A percentile compares a stretch with the other conserved stretches of the same genome.
Evolutionary conservation across 2,797 vertebrate genomes (phyloP).

Genomic region (Myiotriccus ornatus): DNA sequence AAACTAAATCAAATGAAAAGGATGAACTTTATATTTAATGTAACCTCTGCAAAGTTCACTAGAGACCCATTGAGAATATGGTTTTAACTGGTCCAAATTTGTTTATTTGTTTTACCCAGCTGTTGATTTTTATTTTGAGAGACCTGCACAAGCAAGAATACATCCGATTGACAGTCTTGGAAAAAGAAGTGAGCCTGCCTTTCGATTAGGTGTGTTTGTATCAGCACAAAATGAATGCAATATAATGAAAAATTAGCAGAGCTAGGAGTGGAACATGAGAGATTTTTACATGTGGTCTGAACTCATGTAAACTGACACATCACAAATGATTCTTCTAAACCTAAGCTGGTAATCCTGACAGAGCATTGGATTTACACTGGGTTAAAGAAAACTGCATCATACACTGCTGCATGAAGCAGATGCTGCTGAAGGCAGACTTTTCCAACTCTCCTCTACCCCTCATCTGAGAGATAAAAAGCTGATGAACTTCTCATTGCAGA

Average conservation of each 20-base stretch:
- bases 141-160: background rate
- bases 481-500: background rate
- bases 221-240: background rate
- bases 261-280: background rate
- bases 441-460: background rate
- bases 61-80: background rate
- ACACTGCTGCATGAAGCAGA: background rate
- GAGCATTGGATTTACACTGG: background rate
- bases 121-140: slow-evolving; percentile 2
- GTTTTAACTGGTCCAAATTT: background rate
- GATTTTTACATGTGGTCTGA: background rate
- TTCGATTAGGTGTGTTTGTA: background rate
- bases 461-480: background rate
- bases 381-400: background rate
- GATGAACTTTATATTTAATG: background rate
- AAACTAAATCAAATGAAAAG: background rate
- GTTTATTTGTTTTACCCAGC: background rate
- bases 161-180: background rate
- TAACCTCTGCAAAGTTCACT: background rate
- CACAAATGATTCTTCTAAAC: background rate
- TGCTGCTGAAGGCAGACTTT: background rate
- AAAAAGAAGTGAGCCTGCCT: background rate
- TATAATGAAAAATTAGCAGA: background rate
- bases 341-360: background rate
- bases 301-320: background rate